Evolutionary conservation across 2,113 vertebrate species (phyloP), one percentile per base, ranked within the genome.

Genomic region (Phalacrocorax brasilianus): DNA sequence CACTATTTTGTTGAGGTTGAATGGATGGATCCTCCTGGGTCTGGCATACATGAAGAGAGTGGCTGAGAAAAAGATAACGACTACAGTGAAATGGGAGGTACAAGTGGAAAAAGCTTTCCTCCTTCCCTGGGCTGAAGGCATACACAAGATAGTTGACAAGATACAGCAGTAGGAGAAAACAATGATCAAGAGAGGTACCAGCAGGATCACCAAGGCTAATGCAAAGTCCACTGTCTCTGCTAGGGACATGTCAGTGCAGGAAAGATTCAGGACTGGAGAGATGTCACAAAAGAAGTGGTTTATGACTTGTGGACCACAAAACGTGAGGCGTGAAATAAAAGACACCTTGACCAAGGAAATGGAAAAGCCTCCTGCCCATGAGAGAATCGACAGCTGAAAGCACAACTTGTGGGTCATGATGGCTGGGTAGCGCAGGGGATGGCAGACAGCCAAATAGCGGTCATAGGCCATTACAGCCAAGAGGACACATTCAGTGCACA

Each of bases 401-500:
- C 70, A 89, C 53, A 82, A 19, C 38, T 33, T 89, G 32, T 89
- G 44, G 11, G 70, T 82, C 77, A 82, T 82, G 61, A 75, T 67
- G 53, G 52, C 53, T 59, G 61, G 11, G 27, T 82, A 89, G 52
- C 18, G 70, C 61, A 89, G 27, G 23, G 70, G 77, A 19, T 74
- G 87, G 38, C 87, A 89, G 44, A 89, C 12, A 28, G 87, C 87
- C 77, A 89, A 27, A 21, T 74, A 89, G 32, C 61, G 38, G 33
- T 89, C 87, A 52, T 74, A 89, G 61, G 87, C 77, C 77, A 89
- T 81, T 35, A 66, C 77, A 35, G 77, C 87, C 59, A 89, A 35
- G 35, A 89, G 70, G 52, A 89, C 91, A 78, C 97, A 97, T 74
- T 98, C 97, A n/a, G 96, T 97, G 81, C 95, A 97, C 68, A 96